These are phyloP conservation scores for Poeciliopsis turrubarensis DNA, from an alignment of 2,113 vertebrate species.

Conservation along the genomic window DNA sequence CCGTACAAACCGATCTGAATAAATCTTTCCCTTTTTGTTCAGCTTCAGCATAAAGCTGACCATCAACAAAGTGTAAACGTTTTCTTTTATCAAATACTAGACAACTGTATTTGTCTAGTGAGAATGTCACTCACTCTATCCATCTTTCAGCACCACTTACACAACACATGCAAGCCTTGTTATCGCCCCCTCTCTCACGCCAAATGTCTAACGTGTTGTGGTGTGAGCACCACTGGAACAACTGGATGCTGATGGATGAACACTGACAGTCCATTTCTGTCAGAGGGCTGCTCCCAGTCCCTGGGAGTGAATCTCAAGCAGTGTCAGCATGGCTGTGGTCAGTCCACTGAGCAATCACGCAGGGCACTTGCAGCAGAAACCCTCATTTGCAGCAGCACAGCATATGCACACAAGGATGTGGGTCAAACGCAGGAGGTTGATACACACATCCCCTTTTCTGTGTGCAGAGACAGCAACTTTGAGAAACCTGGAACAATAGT, in stretches of 20 bases:
- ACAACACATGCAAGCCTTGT: background rate
- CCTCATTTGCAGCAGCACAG: constrained; percentile 36
- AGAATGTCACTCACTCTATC: background rate
- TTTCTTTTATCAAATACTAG: background rate
- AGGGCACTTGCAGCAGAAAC: constrained; percentile 26
- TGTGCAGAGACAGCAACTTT: background rate
- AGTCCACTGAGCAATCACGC: constrained; percentile 24
- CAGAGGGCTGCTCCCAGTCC: constrained; percentile 40
- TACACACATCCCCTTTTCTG: background rate
- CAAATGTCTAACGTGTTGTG: constrained; percentile 7
- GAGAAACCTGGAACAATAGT: constrained; percentile 33
- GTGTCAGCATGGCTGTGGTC: constrained; percentile 45
- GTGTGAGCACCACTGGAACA: constrained; percentile 13
- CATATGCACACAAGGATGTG: constrained; percentile 20
- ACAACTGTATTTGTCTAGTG: background rate
- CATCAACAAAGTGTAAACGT: background rate
- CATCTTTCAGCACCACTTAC: background rate
- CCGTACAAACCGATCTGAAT: background rate
- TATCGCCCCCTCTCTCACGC: background rate
- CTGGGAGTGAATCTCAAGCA: constrained; percentile 44
- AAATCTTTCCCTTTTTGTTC: background rate
- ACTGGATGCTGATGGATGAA: constrained; percentile 52
- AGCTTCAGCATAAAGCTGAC: background rate
- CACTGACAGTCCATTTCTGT: constrained; percentile 58
- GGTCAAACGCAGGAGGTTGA: constrained; percentile 23